Conservation (phyloP, 1,140 invertebrate genomes). For the Ditylenchus dipsaci region DNA sequence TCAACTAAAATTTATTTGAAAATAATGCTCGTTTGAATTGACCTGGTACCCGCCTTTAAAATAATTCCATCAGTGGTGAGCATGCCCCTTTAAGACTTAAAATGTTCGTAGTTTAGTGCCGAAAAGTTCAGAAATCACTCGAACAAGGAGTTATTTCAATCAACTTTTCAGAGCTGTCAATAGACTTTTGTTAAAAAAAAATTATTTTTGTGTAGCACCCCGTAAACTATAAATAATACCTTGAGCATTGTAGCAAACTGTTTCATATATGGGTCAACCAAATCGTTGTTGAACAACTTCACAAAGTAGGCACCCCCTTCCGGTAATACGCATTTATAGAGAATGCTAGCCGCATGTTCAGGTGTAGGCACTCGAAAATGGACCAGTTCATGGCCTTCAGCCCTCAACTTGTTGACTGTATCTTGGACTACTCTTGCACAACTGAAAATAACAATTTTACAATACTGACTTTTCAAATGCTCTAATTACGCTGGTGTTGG, state of each 20-base stretch:
- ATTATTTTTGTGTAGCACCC: neutral
- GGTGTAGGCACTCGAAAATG: slow-evolving; percentile 47
- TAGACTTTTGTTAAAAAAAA: too few species aligned
- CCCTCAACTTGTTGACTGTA: slow-evolving; percentile 45
- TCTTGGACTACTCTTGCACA: slow-evolving; percentile 48
- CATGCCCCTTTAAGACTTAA: too few species aligned
- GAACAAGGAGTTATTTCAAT: too few species aligned
- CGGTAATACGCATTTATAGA: slow-evolving; percentile 47
- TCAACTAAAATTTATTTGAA: too few species aligned
- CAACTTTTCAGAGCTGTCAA: too few species aligned
- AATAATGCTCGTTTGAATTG: too few species aligned
- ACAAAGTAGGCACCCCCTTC: slow-evolving; percentile 48
- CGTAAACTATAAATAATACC: too few species aligned
- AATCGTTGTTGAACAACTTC: slow-evolving; percentile 42
- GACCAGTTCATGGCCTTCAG: slow-evolving; percentile 45
- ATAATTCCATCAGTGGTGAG: too few species aligned
- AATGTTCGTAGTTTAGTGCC: too few species aligned
- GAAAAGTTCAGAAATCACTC: too few species aligned
- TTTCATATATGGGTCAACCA: slow-evolving; percentile 50
- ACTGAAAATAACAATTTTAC: slow-evolving; percentile 28
- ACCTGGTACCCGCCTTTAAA: too few species aligned
- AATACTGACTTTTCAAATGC: slow-evolving; percentile 1
- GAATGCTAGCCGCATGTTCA: slow-evolving; percentile 26
- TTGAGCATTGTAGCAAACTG: slow-evolving; percentile 43
- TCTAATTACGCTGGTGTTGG: slow-evolving; percentile 43